Conservation (phyloP, 2,888 invertebrate species). For the Orthosia gracilis region DNA sequence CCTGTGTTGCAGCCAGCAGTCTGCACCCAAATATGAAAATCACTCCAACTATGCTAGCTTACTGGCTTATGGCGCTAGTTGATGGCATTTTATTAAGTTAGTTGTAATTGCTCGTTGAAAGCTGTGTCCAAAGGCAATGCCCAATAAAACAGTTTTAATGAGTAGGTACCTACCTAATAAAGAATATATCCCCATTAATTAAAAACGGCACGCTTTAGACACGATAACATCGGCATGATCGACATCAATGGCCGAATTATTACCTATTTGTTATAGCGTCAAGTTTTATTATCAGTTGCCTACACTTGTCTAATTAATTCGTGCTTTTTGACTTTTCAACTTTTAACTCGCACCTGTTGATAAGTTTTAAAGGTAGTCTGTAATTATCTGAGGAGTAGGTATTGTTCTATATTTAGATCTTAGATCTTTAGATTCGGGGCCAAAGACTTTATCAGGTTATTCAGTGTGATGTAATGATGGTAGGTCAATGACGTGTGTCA, state of each 20-base stretch:
- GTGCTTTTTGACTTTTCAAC: slow-evolving; percentile 9
- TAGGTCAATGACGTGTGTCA: not conserved
- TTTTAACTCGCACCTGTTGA: not conserved
- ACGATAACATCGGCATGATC: slow-evolving; percentile 24
- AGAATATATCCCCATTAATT: slow-evolving; percentile 9
- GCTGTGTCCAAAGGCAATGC: not conserved
- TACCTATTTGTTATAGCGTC: slow-evolving; percentile 4
- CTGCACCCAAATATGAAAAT: not conserved
- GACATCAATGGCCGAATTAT: slow-evolving; percentile 24
- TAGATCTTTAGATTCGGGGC: slow-evolving; percentile 7
- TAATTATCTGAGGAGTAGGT: not conserved
- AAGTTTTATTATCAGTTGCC: slow-evolving; percentile 6
- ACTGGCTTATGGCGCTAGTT: not conserved
- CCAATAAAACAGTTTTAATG: not conserved
- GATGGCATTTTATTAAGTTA: not conserved
- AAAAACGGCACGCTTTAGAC: slow-evolving; percentile 41
- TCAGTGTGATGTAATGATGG: slow-evolving; percentile 38
- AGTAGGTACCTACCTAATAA: not conserved
- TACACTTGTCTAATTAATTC: slow-evolving; percentile 5
- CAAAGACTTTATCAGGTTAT: not conserved
- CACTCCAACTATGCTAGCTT: not conserved
- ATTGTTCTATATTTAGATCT: slow-evolving; percentile 13
- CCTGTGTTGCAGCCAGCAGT: not conserved
- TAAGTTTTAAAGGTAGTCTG: not conserved
- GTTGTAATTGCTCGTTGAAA: too few relatives aligned